A percentile compares a stretch with the other conserved stretches of the same genome.
Evolutionary conservation across 2,888 invertebrate genomes (phyloP).

Genomic region (Punctoribates punctum): DNA sequence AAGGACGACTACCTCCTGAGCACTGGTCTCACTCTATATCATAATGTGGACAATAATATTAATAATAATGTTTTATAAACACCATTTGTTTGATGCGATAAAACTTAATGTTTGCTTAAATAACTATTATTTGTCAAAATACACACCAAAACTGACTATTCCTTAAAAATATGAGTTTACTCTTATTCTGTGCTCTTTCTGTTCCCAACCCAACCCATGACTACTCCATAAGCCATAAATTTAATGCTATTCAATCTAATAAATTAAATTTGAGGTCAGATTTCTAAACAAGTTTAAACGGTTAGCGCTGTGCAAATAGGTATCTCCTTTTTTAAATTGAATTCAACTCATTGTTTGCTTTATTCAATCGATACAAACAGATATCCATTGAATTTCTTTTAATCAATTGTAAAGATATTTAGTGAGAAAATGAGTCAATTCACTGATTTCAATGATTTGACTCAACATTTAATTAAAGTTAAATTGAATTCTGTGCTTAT

Average conservation of each 20-base stretch:
- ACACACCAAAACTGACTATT: not conserved
- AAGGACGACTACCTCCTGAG: too few relatives aligned
- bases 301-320: too few relatives aligned
- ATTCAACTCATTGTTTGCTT: too few relatives aligned
- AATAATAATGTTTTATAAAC: slow-evolving; percentile 32
- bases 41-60: slow-evolving; percentile 23
- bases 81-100: slow-evolving; percentile 26
- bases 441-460: too few relatives aligned
- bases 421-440: too few relatives aligned
- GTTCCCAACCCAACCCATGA: not conserved
- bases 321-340: too few relatives aligned
- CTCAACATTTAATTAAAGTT: too few relatives aligned
- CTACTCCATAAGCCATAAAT: not conserved
- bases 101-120: slow-evolving; percentile 37
- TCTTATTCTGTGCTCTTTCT: not conserved
- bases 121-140: slow-evolving; percentile 31
- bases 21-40: too few relatives aligned
- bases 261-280: slow-evolving; percentile 17
- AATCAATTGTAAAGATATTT: too few relatives aligned
- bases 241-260: not conserved
- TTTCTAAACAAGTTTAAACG: not conserved
- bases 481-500: too few relatives aligned
- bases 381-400: too few relatives aligned
- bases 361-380: not conserved
- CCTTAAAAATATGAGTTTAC: slow-evolving; percentile 18